A percentile compares a stretch with the other conserved stretches of the same genome.
Evolutionary conservation across 2,888 invertebrate species (phyloP).

Genomic region (Electrophaes corylata): DNA sequence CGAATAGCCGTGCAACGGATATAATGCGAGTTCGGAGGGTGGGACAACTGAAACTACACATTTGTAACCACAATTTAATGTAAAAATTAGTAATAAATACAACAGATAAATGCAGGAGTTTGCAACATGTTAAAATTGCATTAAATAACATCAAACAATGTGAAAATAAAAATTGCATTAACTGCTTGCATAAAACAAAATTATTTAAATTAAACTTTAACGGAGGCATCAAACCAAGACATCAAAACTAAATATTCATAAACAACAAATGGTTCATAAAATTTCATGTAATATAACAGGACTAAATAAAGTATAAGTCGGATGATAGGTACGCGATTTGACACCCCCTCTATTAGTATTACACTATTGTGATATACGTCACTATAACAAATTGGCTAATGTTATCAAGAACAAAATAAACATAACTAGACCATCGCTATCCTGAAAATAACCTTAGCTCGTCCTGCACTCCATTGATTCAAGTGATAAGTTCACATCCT

Average conservation of each 20-base stretch:
- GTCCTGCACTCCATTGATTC: constrained; percentile 82
- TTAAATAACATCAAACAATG: constrained; percentile 85
- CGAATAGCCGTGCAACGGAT: constrained; percentile 34
- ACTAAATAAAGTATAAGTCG: constrained; percentile 50
- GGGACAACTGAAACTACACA: constrained; percentile 81
- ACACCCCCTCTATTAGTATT: constrained; percentile 83
- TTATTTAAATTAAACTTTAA: constrained; percentile 82
- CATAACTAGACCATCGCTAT: constrained; percentile 84
- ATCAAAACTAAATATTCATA: constrained; percentile 77
- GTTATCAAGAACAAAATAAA: constrained; percentile 82
- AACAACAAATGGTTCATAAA: constrained; percentile 82
- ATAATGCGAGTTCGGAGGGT: constrained; percentile 54
- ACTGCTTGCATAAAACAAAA: constrained; percentile 84
- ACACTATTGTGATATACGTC: constrained; percentile 83
- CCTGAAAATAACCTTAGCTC: constrained; percentile 79
- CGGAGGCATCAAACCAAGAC: constrained; percentile 84
- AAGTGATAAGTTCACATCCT: constrained; percentile 70
- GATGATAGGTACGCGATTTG: constrained; percentile 80
- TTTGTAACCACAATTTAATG: constrained; percentile 89
- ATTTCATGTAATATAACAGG: constrained; percentile 80
- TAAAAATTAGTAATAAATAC: constrained; percentile 89
- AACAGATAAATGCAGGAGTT: constrained; percentile 87
- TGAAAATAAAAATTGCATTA: constrained; percentile 84
- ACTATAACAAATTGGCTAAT: constrained; percentile 84
- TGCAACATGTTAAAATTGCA: constrained; percentile 85